Conservation (phyloP, 2,113 vertebrate species). For the Chaetodon auriga region DNA sequence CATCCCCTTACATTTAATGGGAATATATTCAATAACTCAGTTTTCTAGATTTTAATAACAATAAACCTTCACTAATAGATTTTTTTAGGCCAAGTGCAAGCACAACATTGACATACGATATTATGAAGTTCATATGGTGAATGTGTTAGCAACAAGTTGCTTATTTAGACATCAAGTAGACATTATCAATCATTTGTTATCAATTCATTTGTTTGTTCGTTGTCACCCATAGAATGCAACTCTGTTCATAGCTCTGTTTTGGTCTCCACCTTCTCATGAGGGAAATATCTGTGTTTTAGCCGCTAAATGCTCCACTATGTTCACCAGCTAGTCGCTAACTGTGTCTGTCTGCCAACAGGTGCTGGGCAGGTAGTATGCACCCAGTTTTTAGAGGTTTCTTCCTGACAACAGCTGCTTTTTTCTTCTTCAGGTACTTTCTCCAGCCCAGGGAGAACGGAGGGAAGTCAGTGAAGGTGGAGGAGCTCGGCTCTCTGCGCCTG, state of each 20-base stretch:
- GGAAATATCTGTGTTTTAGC: not conserved
- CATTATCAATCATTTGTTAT: not conserved
- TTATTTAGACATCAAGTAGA: too few species aligned
- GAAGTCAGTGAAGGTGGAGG: conserved; percentile 94
- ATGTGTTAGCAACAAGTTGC: too few species aligned
- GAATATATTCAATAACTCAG: not conserved
- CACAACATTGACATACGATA: too few species aligned
- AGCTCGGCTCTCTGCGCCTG: conserved; percentile 94
- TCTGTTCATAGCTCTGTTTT: not conserved
- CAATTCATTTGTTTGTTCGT: too few species aligned
- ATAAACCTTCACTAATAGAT: too few species aligned
- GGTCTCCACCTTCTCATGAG: not conserved
- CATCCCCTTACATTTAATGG: not conserved
- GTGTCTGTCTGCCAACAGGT: not conserved
- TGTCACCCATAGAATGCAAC: not conserved
- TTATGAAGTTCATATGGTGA: too few species aligned
- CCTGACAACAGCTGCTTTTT: not conserved
- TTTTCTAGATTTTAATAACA: not conserved
- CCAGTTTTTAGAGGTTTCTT: too few species aligned
- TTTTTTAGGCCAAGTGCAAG: too few species aligned
- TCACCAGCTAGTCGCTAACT: not conserved
- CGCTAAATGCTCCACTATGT: not conserved
- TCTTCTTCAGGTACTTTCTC: conserved; percentile 92
- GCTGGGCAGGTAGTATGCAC: not conserved
- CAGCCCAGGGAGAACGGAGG: conserved; percentile 95